Evolutionary conservation across 2,888 invertebrate species (phyloP).

Genomic region (Aleiodes leptofemur): DNA sequence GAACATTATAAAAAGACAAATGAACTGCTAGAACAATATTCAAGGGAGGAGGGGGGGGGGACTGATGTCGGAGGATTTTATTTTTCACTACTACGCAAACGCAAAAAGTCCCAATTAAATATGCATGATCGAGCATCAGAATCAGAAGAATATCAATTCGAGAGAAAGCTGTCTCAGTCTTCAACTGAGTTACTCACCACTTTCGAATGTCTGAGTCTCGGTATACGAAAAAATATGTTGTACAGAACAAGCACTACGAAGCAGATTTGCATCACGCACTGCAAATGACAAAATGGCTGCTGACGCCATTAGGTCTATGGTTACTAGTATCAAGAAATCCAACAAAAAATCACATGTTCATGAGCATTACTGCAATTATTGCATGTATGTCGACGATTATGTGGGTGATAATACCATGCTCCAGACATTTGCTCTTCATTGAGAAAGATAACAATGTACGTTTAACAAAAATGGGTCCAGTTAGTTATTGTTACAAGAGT

Average conservation of each 20-base stretch:
- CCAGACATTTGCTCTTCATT: constrained; percentile 33
- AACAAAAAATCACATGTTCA: constrained; percentile 13
- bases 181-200: no score
- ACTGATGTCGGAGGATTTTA: no score
- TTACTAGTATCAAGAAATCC: constrained; percentile 39
- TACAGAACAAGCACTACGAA: constrained; percentile 31
- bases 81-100: constrained; percentile 23
- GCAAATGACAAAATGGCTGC: constrained; percentile 39
- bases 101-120: constrained; percentile 1
- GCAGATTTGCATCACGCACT: constrained; percentile 28
- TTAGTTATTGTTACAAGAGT: constrained; percentile 40
- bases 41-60: no score
- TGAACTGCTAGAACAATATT: no score
- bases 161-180: neutral
- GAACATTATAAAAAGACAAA: no score
- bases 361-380: constrained; percentile 22
- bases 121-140: neutral
- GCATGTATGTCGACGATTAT: constrained; percentile 37
- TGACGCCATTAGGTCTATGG: constrained; percentile 46
- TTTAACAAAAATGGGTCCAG: constrained; percentile 42
- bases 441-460: constrained; percentile 32
- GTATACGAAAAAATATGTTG: neutral
- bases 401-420: constrained; percentile 19
- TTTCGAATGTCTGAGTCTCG: no score
- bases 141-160: neutral